Evolutionary conservation across 2,113 vertebrate species (phyloP).

Genomic region (Falcunculus frontatus): DNA sequence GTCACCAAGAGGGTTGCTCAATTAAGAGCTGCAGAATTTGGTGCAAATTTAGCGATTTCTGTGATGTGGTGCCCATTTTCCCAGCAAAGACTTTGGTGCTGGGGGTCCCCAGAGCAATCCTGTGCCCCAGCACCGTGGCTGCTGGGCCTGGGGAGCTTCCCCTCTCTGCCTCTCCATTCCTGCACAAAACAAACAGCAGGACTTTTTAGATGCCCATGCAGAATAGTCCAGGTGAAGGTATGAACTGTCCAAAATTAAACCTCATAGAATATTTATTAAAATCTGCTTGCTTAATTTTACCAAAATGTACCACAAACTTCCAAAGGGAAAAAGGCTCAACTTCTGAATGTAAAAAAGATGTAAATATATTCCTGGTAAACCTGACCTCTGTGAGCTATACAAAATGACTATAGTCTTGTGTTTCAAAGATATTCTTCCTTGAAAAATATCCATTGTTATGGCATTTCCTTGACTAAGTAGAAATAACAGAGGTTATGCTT

Average conservation of each 20-base stretch:
- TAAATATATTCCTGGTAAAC: slow-evolving; percentile 39
- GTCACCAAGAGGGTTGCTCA: background rate
- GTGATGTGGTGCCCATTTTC: background rate
- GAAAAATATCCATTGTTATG: slow-evolving; percentile 38
- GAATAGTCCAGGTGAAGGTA: background rate
- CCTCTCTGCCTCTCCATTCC: background rate
- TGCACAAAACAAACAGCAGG: background rate
- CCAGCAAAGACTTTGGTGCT: background rate
- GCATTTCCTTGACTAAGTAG: slow-evolving; percentile 41
- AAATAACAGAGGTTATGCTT: slow-evolving; percentile 46
- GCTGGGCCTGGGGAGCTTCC: background rate
- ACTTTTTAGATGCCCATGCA: background rate
- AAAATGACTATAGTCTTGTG: background rate
- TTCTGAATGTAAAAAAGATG: slow-evolving; percentile 31
- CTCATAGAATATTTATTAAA: background rate
- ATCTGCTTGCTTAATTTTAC: background rate
- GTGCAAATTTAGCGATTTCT: background rate
- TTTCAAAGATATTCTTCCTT: slow-evolving; percentile 36
- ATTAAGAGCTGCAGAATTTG: background rate
- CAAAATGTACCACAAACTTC: slow-evolving; percentile 11
- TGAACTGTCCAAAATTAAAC: background rate
- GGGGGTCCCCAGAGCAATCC: background rate
- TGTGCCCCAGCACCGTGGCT: background rate
- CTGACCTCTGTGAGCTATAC: background rate
- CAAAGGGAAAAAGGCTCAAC: background rate